A percentile compares a stretch with the other conserved stretches of the same genome.
Conservation (phyloP, 30 jellyfish, hydroid and myxozoan species). For the Aurelia coerulea region DNA sequence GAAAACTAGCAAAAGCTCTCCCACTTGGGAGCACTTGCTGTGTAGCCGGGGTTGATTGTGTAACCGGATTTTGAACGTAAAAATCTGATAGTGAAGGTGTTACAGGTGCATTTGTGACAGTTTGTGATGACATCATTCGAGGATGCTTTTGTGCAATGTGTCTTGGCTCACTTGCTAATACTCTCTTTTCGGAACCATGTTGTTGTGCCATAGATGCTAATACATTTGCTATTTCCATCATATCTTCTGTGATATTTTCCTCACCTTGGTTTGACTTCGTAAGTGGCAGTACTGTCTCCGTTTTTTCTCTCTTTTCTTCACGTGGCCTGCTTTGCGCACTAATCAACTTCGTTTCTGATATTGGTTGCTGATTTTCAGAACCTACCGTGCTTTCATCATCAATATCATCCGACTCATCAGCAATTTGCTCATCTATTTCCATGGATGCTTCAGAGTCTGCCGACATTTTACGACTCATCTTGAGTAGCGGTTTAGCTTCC, state of each 20-base stretch:
- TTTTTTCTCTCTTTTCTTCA: not conserved
- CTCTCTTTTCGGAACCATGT: conserved; percentile 37
- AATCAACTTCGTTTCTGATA: too few species aligned
- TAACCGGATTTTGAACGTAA: too few species aligned
- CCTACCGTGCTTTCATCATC: too few species aligned
- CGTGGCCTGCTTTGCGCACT: too few species aligned
- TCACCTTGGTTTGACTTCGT: not conserved
- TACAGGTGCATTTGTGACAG: too few species aligned
- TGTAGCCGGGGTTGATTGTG: too few species aligned
- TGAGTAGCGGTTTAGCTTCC: not conserved
- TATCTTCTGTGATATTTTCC: conserved; percentile 16
- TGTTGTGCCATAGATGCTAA: conserved; percentile 61
- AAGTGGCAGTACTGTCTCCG: not conserved
- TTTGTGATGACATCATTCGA: not conserved
- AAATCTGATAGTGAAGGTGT: too few species aligned
- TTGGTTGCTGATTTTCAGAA: too few species aligned
- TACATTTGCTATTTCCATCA: conserved; percentile 62
- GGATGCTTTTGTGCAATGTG: conserved; percentile 11
- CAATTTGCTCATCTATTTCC: not conserved
- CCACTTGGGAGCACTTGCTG: too few species aligned
- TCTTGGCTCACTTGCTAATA: not conserved
- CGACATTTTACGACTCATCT: not conserved
- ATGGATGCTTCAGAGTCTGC: not conserved
- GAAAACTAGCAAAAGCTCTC: too few species aligned
- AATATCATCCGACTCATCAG: not conserved